Conservation (phyloP, 2,797 vertebrate species). For the Enteromius mattozi region DNA sequence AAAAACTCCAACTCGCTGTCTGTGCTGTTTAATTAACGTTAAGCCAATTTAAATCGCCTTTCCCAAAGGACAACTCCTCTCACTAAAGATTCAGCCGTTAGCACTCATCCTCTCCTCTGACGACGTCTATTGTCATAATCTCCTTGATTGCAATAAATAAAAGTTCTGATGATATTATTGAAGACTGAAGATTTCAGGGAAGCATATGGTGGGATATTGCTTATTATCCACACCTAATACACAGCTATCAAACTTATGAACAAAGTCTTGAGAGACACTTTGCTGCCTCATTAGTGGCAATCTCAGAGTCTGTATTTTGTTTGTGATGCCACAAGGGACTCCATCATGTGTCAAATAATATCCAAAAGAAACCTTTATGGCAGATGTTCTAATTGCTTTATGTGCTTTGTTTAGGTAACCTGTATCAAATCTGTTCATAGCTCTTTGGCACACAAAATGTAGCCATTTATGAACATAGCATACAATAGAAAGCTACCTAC, state of each 20-base stretch:
- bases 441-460: neutral
- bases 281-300: constrained; percentile 19
- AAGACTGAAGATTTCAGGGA: neutral
- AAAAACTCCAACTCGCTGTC: constrained; percentile 32
- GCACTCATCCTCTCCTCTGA: neutral
- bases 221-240: neutral
- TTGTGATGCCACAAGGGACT: neutral
- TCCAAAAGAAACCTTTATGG: neutral
- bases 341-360: constrained; percentile 18
- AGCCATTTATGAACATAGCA: neutral
- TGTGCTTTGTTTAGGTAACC: neutral
- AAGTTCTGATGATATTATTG: neutral
- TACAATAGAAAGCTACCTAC: neutral
- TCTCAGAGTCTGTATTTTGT: constrained; percentile 3
- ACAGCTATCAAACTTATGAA: constrained; percentile 3
- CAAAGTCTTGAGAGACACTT: constrained; percentile 19
- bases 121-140: neutral
- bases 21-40: constrained; percentile 47
- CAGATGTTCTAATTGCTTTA: neutral
- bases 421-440: neutral
- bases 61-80: constrained; percentile 31
- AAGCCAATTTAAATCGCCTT: constrained; percentile 41
- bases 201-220: constrained; percentile 19
- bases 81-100: constrained; percentile 2
- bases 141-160: constrained; percentile 14